Base-by-base conservation (phyloP, 2,888 invertebrate species). In the Trichogramma evanescens region DNA sequence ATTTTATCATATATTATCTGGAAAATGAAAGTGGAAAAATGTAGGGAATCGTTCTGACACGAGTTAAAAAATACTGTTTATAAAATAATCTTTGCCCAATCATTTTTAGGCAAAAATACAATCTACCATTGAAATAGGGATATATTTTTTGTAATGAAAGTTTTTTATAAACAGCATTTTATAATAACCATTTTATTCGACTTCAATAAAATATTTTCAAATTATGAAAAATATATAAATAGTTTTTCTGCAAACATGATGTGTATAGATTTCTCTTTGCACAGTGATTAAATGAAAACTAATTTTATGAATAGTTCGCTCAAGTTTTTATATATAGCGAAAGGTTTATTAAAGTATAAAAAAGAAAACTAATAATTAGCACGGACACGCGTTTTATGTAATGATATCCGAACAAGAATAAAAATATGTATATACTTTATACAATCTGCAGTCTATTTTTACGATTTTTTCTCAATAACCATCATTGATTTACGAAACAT, bases 321-420 rank as follows among this genome's bases (percentile, higher is more conserved):
- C 55, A 50, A 41, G 41, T n/a, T 59, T 10, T 48, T 51, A 50
- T 59, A 63, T 60, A 60, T 44, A 63, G 63, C 63, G 58, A 63
- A 58, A 62, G 13, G 55, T 63, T 63, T 63, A 63, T 63, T 63
- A 60, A 56, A 63, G 58, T 63, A 63, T 63, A 58, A 63, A 63
- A 59, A 63, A 63, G 58, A 60, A 60, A 63, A 63, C 56, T 63
- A 63, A 63, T 60, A 63, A 60, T 58, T 63, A 63, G 58, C 63
- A 63, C 58, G 60, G 60, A 60, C 60, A 56, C 56, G 60, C 57
- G 57, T 58, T 60, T 58, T 46, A 55, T 63, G 60, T 58, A 53
- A 58, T 60, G 54, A 60, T 57, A 63, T 63, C 60, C 60, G 60
- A 58, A 56, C 56, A 42, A 60, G 55, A 60, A 63, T 57, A 60